These are phyloP conservation scores for Sebastes ruberrimus DNA, from an alignment of 2,797 vertebrate species.

Conservation along the genomic window DNA sequence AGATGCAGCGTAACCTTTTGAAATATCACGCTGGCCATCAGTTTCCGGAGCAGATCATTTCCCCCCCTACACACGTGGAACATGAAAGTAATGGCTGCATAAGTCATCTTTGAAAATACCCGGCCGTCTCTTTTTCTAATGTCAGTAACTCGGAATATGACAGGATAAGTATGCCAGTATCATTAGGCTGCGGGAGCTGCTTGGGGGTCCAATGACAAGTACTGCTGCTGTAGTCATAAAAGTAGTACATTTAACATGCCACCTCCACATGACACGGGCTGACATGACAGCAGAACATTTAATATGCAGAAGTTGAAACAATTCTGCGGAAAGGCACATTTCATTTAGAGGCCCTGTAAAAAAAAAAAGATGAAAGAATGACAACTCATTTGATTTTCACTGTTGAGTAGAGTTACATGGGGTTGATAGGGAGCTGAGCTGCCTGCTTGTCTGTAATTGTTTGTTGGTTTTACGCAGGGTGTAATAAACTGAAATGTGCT, in stretches of 20 bases:
- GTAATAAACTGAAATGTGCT: conserved; percentile 28
- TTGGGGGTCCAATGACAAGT: conserved; percentile 21
- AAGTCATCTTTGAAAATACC: conserved; percentile 46
- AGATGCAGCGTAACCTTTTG: conserved; percentile 83
- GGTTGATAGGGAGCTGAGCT: not conserved
- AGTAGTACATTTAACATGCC: conserved; percentile 15
- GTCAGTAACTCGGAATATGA: conserved; percentile 47
- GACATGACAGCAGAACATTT: conserved; percentile 17
- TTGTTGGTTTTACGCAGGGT: conserved; percentile 30
- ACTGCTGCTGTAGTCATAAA: conserved; percentile 24
- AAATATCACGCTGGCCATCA: conserved; percentile 82
- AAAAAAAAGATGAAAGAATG: not conserved
- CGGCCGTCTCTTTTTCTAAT: conserved; percentile 20
- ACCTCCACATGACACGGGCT: not conserved
- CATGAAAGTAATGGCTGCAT: conserved; percentile 59
- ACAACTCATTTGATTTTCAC: conserved; percentile 21
- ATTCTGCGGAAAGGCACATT: not conserved
- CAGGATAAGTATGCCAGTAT: conserved; percentile 41
- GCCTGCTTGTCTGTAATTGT: conserved; percentile 16
- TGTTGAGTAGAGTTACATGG: not conserved
- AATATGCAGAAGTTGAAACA: conserved; percentile 13
- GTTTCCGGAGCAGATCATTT: conserved; percentile 61
- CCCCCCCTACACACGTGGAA: conserved; percentile 45
- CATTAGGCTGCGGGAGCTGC: conserved; percentile 26
- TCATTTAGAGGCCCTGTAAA: conserved; percentile 6